Base-by-base conservation (phyloP, 2,888 invertebrate species). In the Agrilus biguttatus region DNA sequence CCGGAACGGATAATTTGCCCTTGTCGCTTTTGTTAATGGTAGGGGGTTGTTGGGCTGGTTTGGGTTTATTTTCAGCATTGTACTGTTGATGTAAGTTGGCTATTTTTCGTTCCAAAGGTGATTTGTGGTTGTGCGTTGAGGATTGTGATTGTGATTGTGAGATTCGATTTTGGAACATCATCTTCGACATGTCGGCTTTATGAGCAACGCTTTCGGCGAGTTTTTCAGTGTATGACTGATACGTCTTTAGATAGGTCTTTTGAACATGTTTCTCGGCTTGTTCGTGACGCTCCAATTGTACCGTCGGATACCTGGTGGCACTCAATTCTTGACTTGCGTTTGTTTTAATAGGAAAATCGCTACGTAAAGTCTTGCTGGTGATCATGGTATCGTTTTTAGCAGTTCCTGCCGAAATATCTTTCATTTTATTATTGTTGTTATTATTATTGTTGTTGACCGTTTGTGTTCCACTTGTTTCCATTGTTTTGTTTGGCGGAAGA, bases 231-330 rank as follows among this genome's bases (percentile, higher is more conserved):
- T 53, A 53, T 50, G 56, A 51, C 51, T 56, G 60, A 54, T 58
- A 58, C 44, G 57, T 55, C 49, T 61, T 62, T 52, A 61, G 57
- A 55, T 61, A 60, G 36, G 59, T 56, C 52, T 61, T 59, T 33
- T 60, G 58, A 10, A 55, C 56, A 19, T 58, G 55, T 34, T 52
- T 53, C 39, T 59, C 57, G 5, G 51, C 56, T 41, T 49, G 55
- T 43, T 57, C 57, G 41, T 53, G 53, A 37, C 55, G 48, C 44
- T 56, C 58, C 10, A 56, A 42, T 14, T 58, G 56, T 6, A 56
- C 55, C 1, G 54, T 53, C 1, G 57, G 52, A 21, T 51, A 50
- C 45, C 53, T 56, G 36, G 42, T 35, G 43, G 45, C 43, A n/a
- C 36, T 45, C 4, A 51, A 21, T 13, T 49, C 47, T 42, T 49